A percentile compares a stretch with the other conserved stretches of the same genome.
phyloP scores from a whole-genome alignment of 37 sponge, comb jelly and placozoan genomes.

The Haliclona indistincta region DNA sequence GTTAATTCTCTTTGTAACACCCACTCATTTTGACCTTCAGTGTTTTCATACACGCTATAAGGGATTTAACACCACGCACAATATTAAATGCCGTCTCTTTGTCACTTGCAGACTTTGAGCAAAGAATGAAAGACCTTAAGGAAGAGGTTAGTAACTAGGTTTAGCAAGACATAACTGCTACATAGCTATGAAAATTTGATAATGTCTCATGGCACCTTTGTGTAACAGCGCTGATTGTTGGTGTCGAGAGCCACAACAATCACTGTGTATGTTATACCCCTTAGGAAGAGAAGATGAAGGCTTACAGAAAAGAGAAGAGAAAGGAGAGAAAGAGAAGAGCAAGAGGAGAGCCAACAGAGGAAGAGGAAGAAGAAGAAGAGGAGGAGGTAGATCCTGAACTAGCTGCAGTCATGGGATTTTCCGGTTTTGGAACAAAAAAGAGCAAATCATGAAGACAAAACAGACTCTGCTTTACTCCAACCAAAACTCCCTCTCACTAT shows the following conservation, averaged over 20 bases:
- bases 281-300: constrained; percentile 78
- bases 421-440: constrained; percentile 87
- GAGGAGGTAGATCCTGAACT: constrained; percentile 87
- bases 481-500: no score
- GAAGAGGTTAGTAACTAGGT: constrained; percentile 82
- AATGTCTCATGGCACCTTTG: no score
- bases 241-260: no score
- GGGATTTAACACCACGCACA: no score
- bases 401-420: constrained; percentile 96
- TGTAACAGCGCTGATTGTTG: no score
- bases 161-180: no score
- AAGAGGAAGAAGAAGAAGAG: constrained; percentile 67
- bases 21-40: no score
- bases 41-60: no score
- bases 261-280: no score
- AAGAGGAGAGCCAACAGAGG: constrained; percentile 30
- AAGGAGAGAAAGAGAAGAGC: constrained; percentile 57
- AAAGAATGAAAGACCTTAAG: constrained; percentile 79
- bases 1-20: no score
- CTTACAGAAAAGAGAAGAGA: constrained; percentile 63
- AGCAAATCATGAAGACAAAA: constrained; percentile 39
- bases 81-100: background rate
- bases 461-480: no score
- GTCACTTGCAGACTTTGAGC: constrained; percentile 64
- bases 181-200: no score